Percentiles rank a stretch among this genome's conserved stretches.
These are phyloP conservation scores for Drosophila infuscata DNA, from an alignment of 2,888 invertebrate genomes.

Conservation along the genomic window DNA sequence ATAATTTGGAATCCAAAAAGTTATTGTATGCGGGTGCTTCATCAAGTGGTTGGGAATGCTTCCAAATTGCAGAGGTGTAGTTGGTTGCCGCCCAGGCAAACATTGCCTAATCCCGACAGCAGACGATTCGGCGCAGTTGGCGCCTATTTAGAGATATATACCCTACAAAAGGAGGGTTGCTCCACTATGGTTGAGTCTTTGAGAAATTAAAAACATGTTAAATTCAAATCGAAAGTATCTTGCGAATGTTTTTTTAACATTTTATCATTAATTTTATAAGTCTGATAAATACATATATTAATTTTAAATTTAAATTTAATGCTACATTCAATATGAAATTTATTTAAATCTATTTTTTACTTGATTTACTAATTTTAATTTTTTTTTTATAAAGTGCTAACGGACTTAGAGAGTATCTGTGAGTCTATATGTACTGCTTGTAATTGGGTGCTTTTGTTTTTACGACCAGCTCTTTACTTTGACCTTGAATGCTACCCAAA, in stretches of 20 bases:
- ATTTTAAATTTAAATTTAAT: not conserved
- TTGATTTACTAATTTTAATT: not conserved
- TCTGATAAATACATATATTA: not conserved
- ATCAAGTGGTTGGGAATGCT: constrained; percentile 1
- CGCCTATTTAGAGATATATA: not conserved
- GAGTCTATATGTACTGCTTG: fast-evolving
- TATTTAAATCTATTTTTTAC: not conserved
- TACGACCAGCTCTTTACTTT: constrained; percentile 64
- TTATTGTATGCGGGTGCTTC: constrained; percentile 1
- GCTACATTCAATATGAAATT: not conserved
- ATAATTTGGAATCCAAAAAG: constrained; percentile 24
- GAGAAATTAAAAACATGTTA: too few relatives aligned
- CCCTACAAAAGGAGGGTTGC: constrained; percentile 1
- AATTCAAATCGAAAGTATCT: not conserved
- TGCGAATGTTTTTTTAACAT: not conserved
- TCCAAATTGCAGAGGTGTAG: not conserved
- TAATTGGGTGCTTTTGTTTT: constrained; percentile 49
- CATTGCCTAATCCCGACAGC: constrained; percentile 4
- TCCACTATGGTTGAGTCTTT: not conserved
- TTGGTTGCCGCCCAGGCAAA: constrained; percentile 7
- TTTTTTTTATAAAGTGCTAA: not conserved
- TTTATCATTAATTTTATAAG: fast-evolving
- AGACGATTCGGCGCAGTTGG: constrained; percentile 47
- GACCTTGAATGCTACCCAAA: constrained; percentile 70
- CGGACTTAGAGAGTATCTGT: constrained; percentile 24